Conservation (phyloP, 2,888 invertebrate genomes). For the Cantharis rustica region DNA sequence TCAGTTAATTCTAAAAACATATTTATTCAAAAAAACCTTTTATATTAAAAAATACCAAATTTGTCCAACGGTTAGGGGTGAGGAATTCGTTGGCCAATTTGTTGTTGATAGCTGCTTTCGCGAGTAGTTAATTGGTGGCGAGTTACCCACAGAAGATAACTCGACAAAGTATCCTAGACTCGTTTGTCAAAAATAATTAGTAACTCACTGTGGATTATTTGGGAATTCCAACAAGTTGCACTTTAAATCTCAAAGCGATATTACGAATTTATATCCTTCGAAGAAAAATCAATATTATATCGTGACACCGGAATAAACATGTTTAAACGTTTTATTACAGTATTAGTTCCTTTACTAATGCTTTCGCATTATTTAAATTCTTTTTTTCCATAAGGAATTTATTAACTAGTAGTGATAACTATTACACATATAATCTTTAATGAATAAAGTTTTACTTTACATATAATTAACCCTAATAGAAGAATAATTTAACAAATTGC, state of each 20-base stretch:
- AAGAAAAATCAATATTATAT: constrained; percentile 17
- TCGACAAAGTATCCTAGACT: neutral
- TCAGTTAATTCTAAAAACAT: neutral
- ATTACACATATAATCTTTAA: neutral
- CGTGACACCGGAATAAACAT: constrained; percentile 20
- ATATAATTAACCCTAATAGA: neutral
- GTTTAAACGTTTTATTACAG: constrained; percentile 12
- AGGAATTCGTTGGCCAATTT: neutral
- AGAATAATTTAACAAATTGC: neutral
- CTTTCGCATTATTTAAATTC: constrained; percentile 13
- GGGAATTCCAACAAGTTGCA: constrained; percentile 8
- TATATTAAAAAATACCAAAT: neutral
- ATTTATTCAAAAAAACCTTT: neutral
- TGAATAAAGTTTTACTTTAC: neutral
- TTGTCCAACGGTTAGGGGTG: neutral
- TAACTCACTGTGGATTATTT: constrained; percentile 5
- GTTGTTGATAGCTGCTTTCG: neutral
- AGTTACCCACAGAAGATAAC: neutral
- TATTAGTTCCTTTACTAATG: constrained; percentile 10
- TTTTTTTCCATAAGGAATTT: neutral
- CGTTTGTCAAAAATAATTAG: constrained; percentile 8
- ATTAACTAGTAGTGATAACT: neutral
- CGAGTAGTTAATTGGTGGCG: neutral
- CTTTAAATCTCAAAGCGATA: constrained; percentile 14
- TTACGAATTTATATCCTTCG: constrained; percentile 9